Evolutionary conservation across 1,140 invertebrate species (phyloP).

Genomic region (Venustaconcha ellipsiformis): DNA sequence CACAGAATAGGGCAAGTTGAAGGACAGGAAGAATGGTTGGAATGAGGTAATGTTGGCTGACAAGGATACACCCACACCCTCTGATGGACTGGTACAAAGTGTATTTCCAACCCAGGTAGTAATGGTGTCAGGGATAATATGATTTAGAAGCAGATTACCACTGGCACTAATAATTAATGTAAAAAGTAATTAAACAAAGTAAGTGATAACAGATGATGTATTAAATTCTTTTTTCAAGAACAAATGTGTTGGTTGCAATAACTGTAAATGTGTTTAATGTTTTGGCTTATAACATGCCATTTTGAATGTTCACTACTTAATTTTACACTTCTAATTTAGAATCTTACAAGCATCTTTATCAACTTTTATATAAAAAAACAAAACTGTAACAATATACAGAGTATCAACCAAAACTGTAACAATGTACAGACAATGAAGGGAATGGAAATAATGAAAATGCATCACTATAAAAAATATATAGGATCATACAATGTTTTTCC

Average conservation of each 20-base stretch:
- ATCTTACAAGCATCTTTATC: too few species aligned
- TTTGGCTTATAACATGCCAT: background rate
- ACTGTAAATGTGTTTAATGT: background rate
- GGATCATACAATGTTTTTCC: too few species aligned
- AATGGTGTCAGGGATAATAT: conserved; percentile 85
- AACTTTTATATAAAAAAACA: too few species aligned
- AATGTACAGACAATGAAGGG: too few species aligned
- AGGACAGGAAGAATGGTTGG: conserved; percentile 87
- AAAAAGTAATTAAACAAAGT: background rate
- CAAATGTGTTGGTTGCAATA: background rate
- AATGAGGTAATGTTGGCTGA: conserved; percentile 80
- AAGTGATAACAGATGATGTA: background rate
- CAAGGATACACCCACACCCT: conserved; percentile 85
- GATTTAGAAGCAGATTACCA: conserved; percentile 70
- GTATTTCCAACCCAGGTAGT: conserved; percentile 94
- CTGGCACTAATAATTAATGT: conserved; percentile 58
- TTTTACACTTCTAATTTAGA: too few species aligned
- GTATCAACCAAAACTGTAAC: too few species aligned
- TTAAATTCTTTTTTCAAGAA: background rate
- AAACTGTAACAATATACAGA: too few species aligned
- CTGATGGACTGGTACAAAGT: conserved; percentile 86
- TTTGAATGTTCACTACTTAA: background rate
- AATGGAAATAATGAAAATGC: too few species aligned
- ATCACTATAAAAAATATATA: too few species aligned
- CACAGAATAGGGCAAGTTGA: conserved; percentile 90